Base-by-base conservation (phyloP, 2,888 invertebrate genomes). In the Calameuta pallipes region DNA sequence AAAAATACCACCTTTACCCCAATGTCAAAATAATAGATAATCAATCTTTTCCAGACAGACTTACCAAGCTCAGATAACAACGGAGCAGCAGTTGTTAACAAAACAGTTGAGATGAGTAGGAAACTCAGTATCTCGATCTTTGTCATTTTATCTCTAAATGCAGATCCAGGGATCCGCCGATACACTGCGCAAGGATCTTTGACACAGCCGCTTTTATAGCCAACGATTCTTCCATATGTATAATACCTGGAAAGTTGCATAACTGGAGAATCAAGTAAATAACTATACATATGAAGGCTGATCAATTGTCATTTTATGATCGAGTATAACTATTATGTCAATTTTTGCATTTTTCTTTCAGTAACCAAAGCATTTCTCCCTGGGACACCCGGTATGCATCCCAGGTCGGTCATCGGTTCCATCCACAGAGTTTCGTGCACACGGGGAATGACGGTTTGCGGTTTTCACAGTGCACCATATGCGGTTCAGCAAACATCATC, bases 161-260 rank as follows among this genome's bases (percentile, higher is more conserved):
- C 33, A 71, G 71, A 71, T 71, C 31, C 71, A 69, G 69, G 80
- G 82, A 80, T 79, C 75, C 78, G 88, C 88, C 88, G 87, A 80
- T 79, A 76, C 78, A 88, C 88, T 89, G 88, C 81, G 85, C 80
- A 79, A 75, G 33, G 76, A 82, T 83, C 79, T 89, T 87, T 87
- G 83, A 88, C 84, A 84, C 87, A 81, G 78, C 83, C 83, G 87
- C 89, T 90, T 90, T 89, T 90, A 90, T 90, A 90, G 85, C 82
- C 76, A 75, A 85, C 84, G 84, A 82, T 85, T 84, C 83, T 84
- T 81, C 79, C 81, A 80, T 79, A 80, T 79, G 81, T 82, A 81
- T 80, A 76, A 82, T 79, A 77, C 82, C 85, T 85, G 82, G 82
- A 80, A 76, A 85, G 82, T 87, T 87, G 85, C 82, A 75, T 87